phyloP scores from a whole-genome alignment of 2,888 invertebrate species.

The Mythimna loreyi region DNA sequence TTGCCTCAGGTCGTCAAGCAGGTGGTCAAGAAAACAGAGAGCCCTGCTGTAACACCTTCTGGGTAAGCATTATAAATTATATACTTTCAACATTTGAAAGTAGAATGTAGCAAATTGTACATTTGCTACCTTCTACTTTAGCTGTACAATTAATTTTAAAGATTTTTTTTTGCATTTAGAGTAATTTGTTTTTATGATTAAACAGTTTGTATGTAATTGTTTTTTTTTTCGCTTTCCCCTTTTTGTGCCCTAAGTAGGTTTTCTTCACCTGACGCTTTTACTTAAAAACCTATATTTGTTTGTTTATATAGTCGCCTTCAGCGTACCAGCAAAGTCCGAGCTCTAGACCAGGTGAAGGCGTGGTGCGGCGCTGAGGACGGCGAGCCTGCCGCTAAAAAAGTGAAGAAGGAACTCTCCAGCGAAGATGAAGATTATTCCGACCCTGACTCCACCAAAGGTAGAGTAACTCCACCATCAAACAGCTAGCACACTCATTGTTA shows the following conservation, averaged over 20 bases:
- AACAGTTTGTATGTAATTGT: no score
- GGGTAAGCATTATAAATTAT: constrained; percentile 76
- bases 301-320: constrained; percentile 91
- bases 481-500: constrained; percentile 38
- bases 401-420: constrained; percentile 89
- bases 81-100: not conserved
- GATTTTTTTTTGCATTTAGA: no score
- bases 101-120: no score
- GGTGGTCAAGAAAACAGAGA: constrained; percentile 81
- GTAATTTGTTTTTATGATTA: no score
- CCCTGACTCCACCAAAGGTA: constrained; percentile 80
- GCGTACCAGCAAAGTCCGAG: constrained; percentile 95
- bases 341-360: constrained; percentile 95
- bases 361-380: constrained; percentile 93
- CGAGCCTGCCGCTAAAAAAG: constrained; percentile 87
- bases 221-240: no score
- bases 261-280: not conserved
- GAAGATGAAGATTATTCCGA: constrained; percentile 89
- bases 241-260: not conserved
- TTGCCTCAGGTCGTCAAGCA: constrained; percentile 83
- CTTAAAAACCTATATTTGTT: not conserved
- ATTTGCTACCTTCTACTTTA: not conserved
- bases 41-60: constrained; percentile 82
- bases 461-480: constrained; percentile 1
- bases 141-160: no score